Percentiles rank a stretch among this genome's conserved stretches.
Evolutionary conservation across 2,113 vertebrate species (phyloP).

Genomic region (Prinia subflava): DNA sequence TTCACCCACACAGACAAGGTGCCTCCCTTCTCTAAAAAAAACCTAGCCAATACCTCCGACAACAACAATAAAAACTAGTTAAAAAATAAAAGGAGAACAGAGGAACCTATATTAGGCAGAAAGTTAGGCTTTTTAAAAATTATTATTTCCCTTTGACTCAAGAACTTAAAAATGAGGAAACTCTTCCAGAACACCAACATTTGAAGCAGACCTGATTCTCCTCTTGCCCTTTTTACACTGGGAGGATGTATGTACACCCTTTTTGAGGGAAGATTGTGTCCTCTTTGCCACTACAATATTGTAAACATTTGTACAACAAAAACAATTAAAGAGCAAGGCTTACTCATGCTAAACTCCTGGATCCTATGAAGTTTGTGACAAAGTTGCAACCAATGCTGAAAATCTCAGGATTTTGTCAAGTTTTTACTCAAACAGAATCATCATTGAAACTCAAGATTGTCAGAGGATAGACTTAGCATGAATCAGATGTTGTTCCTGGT

Average conservation of each 20-base stretch:
- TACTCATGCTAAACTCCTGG: neutral
- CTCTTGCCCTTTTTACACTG: neutral
- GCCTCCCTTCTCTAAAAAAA: neutral
- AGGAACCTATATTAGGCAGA: neutral
- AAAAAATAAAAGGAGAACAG: neutral
- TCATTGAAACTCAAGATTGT: neutral
- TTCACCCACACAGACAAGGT: neutral
- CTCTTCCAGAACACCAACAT: neutral
- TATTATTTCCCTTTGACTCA: neutral
- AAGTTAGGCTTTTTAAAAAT: neutral
- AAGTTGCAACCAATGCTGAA: neutral
- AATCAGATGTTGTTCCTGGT: neutral
- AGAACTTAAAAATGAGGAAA: neutral
- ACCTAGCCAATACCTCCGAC: neutral
- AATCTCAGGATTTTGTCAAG: neutral
- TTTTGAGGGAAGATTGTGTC: neutral
- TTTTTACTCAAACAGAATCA: neutral
- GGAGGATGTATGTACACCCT: neutral
- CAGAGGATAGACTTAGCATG: neutral
- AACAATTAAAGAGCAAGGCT: neutral
- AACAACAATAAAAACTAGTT: neutral
- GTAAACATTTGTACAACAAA: neutral
- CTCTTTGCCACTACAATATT: neutral
- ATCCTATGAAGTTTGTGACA: neutral
- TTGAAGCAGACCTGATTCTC: neutral